Evolutionary conservation across 1,140 invertebrate species (phyloP).

Genomic region (Halesus radiatus): DNA sequence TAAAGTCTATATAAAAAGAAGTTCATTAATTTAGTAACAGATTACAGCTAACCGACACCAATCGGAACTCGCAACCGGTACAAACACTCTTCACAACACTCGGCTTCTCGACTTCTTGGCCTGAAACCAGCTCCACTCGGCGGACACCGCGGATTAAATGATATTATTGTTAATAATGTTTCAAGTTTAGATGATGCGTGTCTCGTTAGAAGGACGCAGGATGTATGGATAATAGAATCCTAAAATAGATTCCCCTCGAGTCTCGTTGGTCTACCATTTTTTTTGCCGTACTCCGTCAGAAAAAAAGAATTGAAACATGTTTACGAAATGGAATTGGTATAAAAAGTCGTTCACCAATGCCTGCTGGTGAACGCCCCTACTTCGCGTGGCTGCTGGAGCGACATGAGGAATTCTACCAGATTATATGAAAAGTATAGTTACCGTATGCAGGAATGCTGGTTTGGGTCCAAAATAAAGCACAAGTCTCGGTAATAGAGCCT

Average conservation of each 20-base stretch:
- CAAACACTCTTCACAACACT: no score
- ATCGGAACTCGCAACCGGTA: background rate
- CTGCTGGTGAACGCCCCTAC: no score
- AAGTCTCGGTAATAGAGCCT: background rate
- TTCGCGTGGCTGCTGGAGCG: background rate
- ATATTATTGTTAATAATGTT: no score
- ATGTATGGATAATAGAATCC: no score
- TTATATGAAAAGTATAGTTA: background rate
- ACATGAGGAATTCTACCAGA: background rate
- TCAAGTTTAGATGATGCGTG: no score
- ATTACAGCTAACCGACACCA: conserved; percentile 4
- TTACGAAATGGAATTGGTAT: conserved; percentile 22
- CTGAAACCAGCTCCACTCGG: no score
- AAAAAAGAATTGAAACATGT: conserved; percentile 13
- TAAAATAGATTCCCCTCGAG: background rate
- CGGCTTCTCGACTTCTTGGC: no score
- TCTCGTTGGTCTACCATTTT: background rate
- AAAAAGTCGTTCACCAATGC: background rate
- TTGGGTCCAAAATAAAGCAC: conserved; percentile 7
- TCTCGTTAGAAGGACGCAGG: no score
- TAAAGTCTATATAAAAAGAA: no score
- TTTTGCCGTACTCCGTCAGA: background rate
- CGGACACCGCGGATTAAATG: no score
- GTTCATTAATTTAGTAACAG: no score
- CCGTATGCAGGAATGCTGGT: conserved; percentile 30